A percentile compares a stretch with the other conserved stretches of the same genome.
Conservation (phyloP, 2,113 vertebrate genomes). For the Acinonyx jubatus region DNA sequence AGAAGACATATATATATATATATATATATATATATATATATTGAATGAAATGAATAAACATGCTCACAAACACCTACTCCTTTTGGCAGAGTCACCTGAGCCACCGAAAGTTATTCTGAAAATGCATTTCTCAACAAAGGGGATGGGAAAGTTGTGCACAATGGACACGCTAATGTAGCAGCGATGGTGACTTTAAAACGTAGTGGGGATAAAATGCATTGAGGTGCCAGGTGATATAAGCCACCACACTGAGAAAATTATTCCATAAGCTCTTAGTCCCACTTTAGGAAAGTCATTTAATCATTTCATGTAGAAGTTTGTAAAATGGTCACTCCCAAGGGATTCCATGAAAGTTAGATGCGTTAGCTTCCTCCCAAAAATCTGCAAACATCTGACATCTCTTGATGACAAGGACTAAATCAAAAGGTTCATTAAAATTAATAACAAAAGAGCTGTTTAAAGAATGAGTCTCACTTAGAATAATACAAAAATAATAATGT, state of each 20-base stretch:
- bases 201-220: not conserved
- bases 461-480: not conserved
- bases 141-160: conserved; percentile 1
- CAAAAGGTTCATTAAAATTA: not conserved
- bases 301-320: not conserved
- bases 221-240: not conserved
- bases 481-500: not conserved
- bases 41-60: not conserved
- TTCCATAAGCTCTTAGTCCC: not conserved
- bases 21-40: fast-evolving
- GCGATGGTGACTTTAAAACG: not conserved
- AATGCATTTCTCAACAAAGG: conserved; percentile 21
- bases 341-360: not conserved
- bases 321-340: not conserved
- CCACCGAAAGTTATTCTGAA: conserved; percentile 29
- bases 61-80: not conserved
- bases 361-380: not conserved
- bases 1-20: not conserved
- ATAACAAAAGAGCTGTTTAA: not conserved
- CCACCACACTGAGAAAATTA: not conserved
- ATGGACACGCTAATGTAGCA: not conserved
- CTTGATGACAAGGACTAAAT: not conserved
- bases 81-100: conserved; percentile 9
- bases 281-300: not conserved
- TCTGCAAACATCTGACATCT: not conserved